Evolutionary conservation across 2,113 vertebrate species (phyloP).

Genomic region (Ranitomeya variabilis): DNA sequence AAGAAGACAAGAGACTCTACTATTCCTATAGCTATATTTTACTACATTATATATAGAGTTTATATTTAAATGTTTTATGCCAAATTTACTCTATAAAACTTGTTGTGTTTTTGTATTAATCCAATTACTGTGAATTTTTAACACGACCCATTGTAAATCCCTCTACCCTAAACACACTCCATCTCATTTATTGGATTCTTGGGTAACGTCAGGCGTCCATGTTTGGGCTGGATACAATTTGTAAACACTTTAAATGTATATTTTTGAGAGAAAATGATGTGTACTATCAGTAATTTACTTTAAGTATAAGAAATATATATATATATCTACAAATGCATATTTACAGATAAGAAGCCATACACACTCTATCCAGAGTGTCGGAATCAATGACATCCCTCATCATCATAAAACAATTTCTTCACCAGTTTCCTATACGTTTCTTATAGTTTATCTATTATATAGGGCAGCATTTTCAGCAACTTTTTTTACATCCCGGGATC

Average conservation of each 20-base stretch:
- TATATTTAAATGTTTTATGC: conserved; percentile 74
- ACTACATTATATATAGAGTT: conserved; percentile 75
- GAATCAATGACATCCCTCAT: not conserved
- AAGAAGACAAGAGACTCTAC: conserved; percentile 86
- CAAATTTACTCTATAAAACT: conserved; percentile 77
- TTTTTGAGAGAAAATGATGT: conserved; percentile 74
- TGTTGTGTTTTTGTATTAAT: conserved; percentile 76
- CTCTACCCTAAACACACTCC: conserved; percentile 67
- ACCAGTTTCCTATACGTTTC: not conserved
- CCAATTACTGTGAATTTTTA: conserved; percentile 84
- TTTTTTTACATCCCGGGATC: not conserved
- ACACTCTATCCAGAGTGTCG: conserved; percentile 60
- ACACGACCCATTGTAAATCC: conserved; percentile 65
- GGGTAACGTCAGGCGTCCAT: conserved; percentile 63
- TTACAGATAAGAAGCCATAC: conserved; percentile 67
- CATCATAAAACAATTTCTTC: not conserved
- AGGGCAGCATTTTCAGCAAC: not conserved
- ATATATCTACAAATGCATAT: conserved; percentile 71
- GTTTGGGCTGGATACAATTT: conserved; percentile 64
- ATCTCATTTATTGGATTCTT: conserved; percentile 62
- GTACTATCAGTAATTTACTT: conserved; percentile 67
- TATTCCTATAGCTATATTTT: conserved; percentile 87
- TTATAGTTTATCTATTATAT: not conserved
- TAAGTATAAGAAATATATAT: conserved; percentile 64
- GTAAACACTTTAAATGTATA: conserved; percentile 77